Evolutionary conservation across 2,797 vertebrate species (phyloP), one percentile per base, ranked within the genome.

Genomic region (Apodemus agrarius): DNA sequence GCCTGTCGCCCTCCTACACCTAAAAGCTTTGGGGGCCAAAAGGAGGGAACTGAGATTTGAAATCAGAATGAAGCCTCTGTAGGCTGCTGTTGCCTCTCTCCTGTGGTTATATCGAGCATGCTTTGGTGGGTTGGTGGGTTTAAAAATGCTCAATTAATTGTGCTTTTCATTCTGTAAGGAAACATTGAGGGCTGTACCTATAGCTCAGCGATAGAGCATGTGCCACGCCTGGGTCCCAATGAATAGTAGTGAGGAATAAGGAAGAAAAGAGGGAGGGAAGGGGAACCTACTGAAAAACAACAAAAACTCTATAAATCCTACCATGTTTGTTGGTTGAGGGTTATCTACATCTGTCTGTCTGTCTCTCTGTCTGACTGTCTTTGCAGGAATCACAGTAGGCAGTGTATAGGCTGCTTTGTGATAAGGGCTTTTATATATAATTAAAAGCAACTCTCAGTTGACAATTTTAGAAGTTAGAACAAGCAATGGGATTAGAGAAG

Each of bases 151-250:
- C 72, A 63, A 3, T 91, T 40, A 82, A 52, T 74, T 95, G 76
- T 67, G 46, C 82, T 91, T 79, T 91, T 76, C 17, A 92, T 79
- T 83, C 91, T 95, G 26, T 9, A 88, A 69, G 11, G 46, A 89
- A 67, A 49, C 46, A 76, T n/a, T 46, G 37, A 84, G 78, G 72
- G 2, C n/a, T 74, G 9, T 19, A 52, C 13, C 12, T 54, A 65
- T 17, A 54, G 21, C 49, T 87, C 49, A 29, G 22, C 0, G 1
- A 1, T 59, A 4, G 26, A 43, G 5, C 16, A 21, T 26, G 13
- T 75, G 24, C n/a, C 54, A 59, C 21, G 52, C 52, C 69, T 75
- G n/a, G 52, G 17, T 88, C 57, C 52, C 49, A 40, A 40, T 37
- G 0, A 37, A 49, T 57, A 43, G 52, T 22, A 22, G 52, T 31